phyloP scores from a whole-genome alignment of 37 sponge, comb jelly and placozoan genomes.

The Petrosia ficiformis region DNA sequence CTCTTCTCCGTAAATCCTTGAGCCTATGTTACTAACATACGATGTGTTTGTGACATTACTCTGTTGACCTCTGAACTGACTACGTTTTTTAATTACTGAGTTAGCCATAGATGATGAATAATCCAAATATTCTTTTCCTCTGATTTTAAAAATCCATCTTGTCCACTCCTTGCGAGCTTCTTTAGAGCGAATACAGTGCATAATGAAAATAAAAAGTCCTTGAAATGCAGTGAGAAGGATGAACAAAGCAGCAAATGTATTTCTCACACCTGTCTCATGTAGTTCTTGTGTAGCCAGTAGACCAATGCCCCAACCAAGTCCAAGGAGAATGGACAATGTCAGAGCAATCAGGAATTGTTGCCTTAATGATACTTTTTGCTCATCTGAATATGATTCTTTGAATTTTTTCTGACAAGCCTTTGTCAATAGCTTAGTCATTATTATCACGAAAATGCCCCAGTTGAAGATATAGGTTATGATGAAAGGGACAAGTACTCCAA shows the following conservation, averaged over 20 bases:
- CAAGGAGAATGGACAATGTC: constrained; percentile 34
- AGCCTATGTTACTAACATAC: too few relatives aligned
- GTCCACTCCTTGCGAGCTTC: constrained; percentile 29
- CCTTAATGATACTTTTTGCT: neutral
- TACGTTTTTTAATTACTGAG: neutral
- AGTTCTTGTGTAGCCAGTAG: constrained; percentile 14
- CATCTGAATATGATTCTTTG: neutral
- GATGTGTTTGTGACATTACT: too few relatives aligned
- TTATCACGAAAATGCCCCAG: constrained; percentile 7
- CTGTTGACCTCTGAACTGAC: too few relatives aligned
- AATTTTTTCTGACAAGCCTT: constrained; percentile 3
- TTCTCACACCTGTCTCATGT: neutral
- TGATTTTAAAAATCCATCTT: constrained; percentile 7
- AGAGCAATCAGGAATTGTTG: constrained; percentile 19
- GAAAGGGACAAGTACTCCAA: constrained; percentile 15
- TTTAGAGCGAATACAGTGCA: constrained; percentile 18
- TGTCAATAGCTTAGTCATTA: neutral
- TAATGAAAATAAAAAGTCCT: constrained; percentile 31
- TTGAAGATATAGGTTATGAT: constrained; percentile 16
- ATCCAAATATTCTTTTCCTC: neutral
- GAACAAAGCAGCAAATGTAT: constrained; percentile 14
- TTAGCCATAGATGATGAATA: neutral
- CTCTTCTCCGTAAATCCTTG: too few relatives aligned
- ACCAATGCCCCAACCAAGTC: constrained; percentile 40
- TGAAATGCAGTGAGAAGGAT: constrained; percentile 19